These are phyloP conservation scores for Limnephilus auricula DNA, from an alignment of 2,888 invertebrate genomes.

Conservation along the genomic window DNA sequence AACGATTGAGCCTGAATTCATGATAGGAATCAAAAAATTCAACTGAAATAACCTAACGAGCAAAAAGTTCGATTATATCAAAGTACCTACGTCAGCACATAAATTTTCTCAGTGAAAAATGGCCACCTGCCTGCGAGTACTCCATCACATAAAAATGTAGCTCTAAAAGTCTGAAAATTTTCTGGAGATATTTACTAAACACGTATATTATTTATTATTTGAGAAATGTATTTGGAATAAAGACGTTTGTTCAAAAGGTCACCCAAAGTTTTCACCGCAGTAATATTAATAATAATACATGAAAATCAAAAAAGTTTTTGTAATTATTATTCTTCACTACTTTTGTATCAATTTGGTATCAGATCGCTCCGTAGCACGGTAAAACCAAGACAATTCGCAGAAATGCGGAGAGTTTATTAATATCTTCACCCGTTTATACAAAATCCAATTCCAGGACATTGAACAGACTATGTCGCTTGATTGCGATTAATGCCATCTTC, in stretches of 20 bases:
- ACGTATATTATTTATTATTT: neutral
- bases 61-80: constrained; percentile 17
- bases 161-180: neutral
- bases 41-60: constrained; percentile 18
- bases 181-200: neutral
- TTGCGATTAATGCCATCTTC: constrained; percentile 19
- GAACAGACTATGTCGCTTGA: constrained; percentile 18
- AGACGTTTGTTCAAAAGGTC: neutral
- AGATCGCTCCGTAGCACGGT: neutral
- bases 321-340: neutral
- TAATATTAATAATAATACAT: neutral
- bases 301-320: neutral
- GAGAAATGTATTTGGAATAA: neutral
- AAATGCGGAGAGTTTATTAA: neutral
- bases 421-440: neutral
- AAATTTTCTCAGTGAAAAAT: constrained; percentile 7
- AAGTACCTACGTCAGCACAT: neutral
- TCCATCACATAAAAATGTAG: neutral
- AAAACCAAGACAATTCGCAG: neutral
- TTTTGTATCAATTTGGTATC: neutral
- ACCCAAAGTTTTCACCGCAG: neutral
- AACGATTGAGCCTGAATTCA: neutral
- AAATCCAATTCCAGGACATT: neutral
- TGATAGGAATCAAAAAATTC: constrained; percentile 25
- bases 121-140: neutral